Percentiles rank a stretch among this genome's conserved stretches.
These are phyloP conservation scores for Microcebus ravelobensis DNA, from an alignment of 2,113 vertebrate genomes.

Conservation along the genomic window DNA sequence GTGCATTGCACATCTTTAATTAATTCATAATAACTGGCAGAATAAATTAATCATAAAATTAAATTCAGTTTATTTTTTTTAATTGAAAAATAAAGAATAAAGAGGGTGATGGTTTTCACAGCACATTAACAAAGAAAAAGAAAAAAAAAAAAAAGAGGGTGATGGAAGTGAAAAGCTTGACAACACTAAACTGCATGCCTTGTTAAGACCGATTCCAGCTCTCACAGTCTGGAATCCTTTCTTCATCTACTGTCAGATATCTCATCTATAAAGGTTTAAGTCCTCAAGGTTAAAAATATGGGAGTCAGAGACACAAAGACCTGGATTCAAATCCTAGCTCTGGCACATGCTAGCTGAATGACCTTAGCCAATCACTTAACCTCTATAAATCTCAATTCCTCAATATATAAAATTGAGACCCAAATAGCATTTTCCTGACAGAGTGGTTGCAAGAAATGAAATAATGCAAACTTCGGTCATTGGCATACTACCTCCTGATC, in stretches of 20 bases:
- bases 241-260: background rate
- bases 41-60: background rate
- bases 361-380: background rate
- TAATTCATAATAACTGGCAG: background rate
- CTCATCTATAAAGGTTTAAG: background rate
- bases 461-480: background rate
- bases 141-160: too few species aligned
- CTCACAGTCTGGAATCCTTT: background rate
- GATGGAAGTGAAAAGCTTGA: background rate
- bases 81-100: background rate
- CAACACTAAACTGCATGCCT: background rate
- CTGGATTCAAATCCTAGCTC: background rate
- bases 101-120: too few species aligned
- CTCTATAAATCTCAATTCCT: background rate
- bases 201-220: background rate
- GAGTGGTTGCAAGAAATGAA: background rate
- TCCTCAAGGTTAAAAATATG: background rate
- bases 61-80: background rate
- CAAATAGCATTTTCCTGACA: conserved; percentile 28
- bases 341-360: background rate
- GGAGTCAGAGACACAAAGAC: background rate
- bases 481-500: background rate
- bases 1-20: background rate
- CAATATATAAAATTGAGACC: background rate
- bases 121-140: too few species aligned